A percentile compares a stretch with the other conserved stretches of the same genome.
phyloP scores from a whole-genome alignment of 1,140 invertebrate genomes.

The Gonatopus flavifemur region DNA sequence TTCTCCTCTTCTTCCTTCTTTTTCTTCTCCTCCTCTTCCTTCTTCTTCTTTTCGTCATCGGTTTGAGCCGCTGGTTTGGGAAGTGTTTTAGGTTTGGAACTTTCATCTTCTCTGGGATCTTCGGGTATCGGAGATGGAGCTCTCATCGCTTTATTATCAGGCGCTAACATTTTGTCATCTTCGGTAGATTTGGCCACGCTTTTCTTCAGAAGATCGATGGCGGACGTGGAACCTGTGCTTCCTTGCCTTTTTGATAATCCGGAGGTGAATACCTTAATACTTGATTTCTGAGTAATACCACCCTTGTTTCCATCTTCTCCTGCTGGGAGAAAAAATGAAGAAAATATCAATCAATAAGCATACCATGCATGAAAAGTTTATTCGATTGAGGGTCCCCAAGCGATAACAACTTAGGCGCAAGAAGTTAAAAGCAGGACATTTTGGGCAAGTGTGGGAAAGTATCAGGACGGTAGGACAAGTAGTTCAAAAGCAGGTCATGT shows the following conservation, averaged over 20 bases:
- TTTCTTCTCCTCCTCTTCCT: slow-evolving; percentile 1
- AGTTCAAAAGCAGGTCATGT: no score
- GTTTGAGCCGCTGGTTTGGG: slow-evolving; percentile 13
- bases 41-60: slow-evolving; percentile 5
- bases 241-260: not conserved
- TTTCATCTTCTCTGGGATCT: slow-evolving; percentile 35
- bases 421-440: no score
- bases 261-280: slow-evolving; percentile 29
- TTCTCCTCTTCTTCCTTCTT: slow-evolving; percentile 6
- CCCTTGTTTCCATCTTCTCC: not conserved
- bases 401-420: no score
- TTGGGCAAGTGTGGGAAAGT: no score
- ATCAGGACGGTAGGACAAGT: no score
- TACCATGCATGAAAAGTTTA: not conserved
- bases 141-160: slow-evolving; percentile 26
- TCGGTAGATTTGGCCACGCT: slow-evolving; percentile 24
- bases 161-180: slow-evolving; percentile 14
- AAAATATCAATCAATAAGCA: not conserved
- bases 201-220: slow-evolving; percentile 25
- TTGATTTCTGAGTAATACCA: slow-evolving; percentile 20
- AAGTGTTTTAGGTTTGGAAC: not conserved
- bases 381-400: no score
- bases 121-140: slow-evolving; percentile 49
- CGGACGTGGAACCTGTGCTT: not conserved
- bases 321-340: not conserved